Base-by-base conservation (phyloP, 2,888 invertebrate genomes). In the Drosophila cracens region DNA sequence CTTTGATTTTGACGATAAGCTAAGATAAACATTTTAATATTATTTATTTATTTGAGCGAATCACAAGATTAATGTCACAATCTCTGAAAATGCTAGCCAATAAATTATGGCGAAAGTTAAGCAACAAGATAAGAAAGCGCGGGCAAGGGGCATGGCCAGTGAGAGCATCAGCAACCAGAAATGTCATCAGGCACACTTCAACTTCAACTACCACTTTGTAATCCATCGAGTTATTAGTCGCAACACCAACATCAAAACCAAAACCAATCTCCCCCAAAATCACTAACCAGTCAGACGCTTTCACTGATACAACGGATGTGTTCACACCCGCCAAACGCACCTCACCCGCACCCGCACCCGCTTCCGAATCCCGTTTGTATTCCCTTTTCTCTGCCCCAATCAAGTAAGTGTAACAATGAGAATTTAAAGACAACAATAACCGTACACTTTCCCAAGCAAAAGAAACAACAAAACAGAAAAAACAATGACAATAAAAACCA, bases 71-170 rank as follows among this genome's bases (percentile, higher is more conserved):
- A 88, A 83, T 88, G 82, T 68, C 82, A 54, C 71, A 85, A 57
- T 74, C 56, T 38, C 74, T 82, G 76, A 80, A 74, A 77, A 75
- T 80, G 88, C 83, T 86, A 83, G 70, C 81, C 81, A 85, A 85
- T 85, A 88, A 88, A 89, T 89, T 88, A 89, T 78, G 81, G 90
- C 90, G 85, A 85, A 85, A 85, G 85, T 83, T 79, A 57, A 40
- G 58, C 63, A 54, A 60, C 25, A 46, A 54, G 57, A 60, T n/a
- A 36, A 38, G 40, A 57, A 57, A 51, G 27, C 18, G 36, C 59
- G 43, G 49, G 64, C 57, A 52, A 11, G 54, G 25, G 13, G 25
- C 7, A 16, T 46, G 4, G 25, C 8, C 25, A 16, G 46, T 46
- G 25, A 25, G 46, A 46, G 16, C 46, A 46, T 25, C 46, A 46